These are phyloP conservation scores for Lamprologus speciosus DNA, from an alignment of 2,113 vertebrate species.

Conservation along the genomic window DNA sequence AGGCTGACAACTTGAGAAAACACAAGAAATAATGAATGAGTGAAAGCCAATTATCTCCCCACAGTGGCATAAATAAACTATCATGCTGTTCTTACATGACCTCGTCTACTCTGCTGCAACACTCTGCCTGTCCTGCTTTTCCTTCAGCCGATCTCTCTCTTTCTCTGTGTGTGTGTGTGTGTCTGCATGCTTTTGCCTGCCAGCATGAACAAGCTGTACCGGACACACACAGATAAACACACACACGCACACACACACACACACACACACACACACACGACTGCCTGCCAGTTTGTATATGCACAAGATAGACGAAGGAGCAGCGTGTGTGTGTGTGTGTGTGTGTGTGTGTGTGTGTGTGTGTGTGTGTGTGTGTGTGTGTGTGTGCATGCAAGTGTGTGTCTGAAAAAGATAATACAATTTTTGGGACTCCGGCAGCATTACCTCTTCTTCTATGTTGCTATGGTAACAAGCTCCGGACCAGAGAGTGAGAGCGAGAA, in stretches of 20 bases:
- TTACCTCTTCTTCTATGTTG: constrained; percentile 66
- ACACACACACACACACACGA: not conserved
- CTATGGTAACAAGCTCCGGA: constrained; percentile 67
- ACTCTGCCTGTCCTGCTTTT: constrained; percentile 46
- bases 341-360: not conserved
- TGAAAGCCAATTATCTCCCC: constrained; percentile 29
- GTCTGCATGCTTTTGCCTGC: constrained; percentile 45
- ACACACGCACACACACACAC: not conserved
- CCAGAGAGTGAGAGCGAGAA: constrained; percentile 60
- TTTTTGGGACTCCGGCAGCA: constrained; percentile 66
- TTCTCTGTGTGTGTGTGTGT: not conserved
- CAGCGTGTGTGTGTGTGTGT: not conserved
- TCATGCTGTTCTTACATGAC: constrained; percentile 50
- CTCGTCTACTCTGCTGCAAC: constrained; percentile 41
- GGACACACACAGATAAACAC: constrained; percentile 32
- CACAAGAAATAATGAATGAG: constrained; percentile 38
- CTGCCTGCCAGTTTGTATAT: constrained; percentile 40
- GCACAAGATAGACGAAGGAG: constrained; percentile 27
- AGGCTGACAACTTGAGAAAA: constrained; percentile 5
- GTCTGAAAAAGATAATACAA: constrained; percentile 63
- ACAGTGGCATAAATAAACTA: constrained; percentile 44
- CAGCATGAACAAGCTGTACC: constrained; percentile 57
- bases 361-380: not conserved
- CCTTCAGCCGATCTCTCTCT: constrained; percentile 13
- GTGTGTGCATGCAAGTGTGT: not conserved